phyloP scores from a whole-genome alignment of 2,888 invertebrate genomes.

The Thymelicus lineola region DNA sequence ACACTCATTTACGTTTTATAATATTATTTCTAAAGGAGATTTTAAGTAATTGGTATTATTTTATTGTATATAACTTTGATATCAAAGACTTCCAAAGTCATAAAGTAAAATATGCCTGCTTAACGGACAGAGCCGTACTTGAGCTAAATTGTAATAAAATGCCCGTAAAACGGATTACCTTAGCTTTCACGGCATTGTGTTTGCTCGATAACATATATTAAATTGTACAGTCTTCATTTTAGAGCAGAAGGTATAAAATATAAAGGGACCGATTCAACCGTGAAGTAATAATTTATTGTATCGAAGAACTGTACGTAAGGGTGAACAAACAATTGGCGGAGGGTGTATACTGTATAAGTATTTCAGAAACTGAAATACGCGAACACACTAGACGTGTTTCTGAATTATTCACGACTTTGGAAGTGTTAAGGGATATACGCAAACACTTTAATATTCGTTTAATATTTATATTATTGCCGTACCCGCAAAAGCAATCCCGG shows the following conservation, averaged over 20 bases:
- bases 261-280: conserved; percentile 13
- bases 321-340: conserved; percentile 33
- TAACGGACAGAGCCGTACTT: background rate
- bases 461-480: conserved; percentile 74
- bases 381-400: conserved; percentile 44
- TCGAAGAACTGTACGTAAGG: conserved; percentile 25
- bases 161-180: conserved; percentile 10
- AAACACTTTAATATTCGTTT: conserved; percentile 74
- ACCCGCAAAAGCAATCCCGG: conserved; percentile 61
- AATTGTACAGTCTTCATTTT: conserved; percentile 10
- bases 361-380: conserved; percentile 25
- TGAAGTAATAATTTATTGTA: conserved; percentile 24
- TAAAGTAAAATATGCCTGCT: conserved; percentile 9
- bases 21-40: background rate
- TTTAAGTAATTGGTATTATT: conserved; percentile 2
- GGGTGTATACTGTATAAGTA: conserved; percentile 9
- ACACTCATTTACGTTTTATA: too few species aligned
- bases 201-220: conserved; percentile 18
- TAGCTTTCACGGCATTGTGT: conserved; percentile 12
- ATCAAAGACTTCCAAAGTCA: background rate
- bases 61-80: background rate
- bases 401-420: conserved; percentile 75
- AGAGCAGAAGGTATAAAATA: conserved; percentile 23
- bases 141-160: conserved; percentile 13
- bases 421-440: conserved; percentile 72